Base-by-base conservation (phyloP, 2,113 vertebrate genomes). In the Colius striatus region DNA sequence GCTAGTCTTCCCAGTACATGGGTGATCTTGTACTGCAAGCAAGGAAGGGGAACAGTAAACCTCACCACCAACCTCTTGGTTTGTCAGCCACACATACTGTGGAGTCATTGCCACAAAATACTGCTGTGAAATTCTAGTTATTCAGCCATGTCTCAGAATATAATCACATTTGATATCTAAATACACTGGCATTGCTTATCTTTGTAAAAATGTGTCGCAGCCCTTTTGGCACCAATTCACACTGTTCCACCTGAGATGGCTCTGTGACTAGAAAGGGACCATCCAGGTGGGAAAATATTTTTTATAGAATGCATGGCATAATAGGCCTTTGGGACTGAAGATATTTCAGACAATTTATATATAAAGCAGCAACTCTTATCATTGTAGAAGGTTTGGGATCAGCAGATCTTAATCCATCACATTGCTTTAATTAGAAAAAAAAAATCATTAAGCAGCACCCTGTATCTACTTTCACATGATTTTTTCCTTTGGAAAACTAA, bases 1-100 rank as follows among this genome's bases (percentile, higher is more conserved):
- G 13, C 1, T 73, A 25, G 20, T 27, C 11, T 74, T 70, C 38
- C 6, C 29, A 82, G 11, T 16, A 34, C 36, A 16, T 2, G 10
- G 0, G 6, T 65, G 9, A 71, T 10, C 25, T 61, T 29, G 13
- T 2, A 1, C 1, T 58, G 11, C 26, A 63, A 7, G 5, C 2
- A 0, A 23, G 29, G 18, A 34, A 10, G 16, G 16, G 10, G 11
- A 80, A 32, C 15, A 34, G 26, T 50, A 73, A 50, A 54, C 9
- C n/a, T 75, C n/a, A 26, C 29, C 7, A 12, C 29, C 51, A 25
- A 16, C n/a, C 22, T 83, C 12, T 27, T 32, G 27, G 54, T 10
- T 45, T 41, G 9, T 51, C 45, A 58, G 30, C 58, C 13, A 6
- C 32, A 16, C 1, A 1, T 23, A 17, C 3, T 67, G 13, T 21